These are phyloP conservation scores for Fragum fragum DNA, from an alignment of 2,888 invertebrate species.

Conservation along the genomic window DNA sequence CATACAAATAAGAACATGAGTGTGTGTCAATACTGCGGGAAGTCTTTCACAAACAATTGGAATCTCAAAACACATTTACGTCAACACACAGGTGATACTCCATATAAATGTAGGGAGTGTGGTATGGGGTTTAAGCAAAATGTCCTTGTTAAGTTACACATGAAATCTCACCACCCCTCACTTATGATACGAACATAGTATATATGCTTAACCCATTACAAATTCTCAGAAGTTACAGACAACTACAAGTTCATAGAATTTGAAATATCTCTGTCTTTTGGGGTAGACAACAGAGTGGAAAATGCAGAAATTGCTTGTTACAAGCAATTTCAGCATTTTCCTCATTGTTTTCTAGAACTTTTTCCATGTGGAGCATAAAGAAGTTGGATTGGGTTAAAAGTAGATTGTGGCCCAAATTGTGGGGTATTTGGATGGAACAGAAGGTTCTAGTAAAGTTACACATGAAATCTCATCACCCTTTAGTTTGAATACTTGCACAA, in stretches of 20 bases:
- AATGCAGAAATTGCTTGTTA: neutral
- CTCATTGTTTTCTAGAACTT: too few relatives aligned
- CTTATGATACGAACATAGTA: neutral
- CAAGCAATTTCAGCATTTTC: too few relatives aligned
- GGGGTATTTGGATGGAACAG: slow-evolving; percentile 55
- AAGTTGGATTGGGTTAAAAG: too few relatives aligned
- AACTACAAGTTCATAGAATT: too few relatives aligned
- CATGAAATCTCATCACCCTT: slow-evolving; percentile 49
- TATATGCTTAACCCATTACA: neutral
- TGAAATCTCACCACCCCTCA: slow-evolving; percentile 52
- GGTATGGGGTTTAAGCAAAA: slow-evolving; percentile 61
- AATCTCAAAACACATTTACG: slow-evolving; percentile 60
- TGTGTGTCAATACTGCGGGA: slow-evolving; percentile 55
- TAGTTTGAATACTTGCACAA: too few relatives aligned
- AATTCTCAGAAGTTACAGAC: neutral
- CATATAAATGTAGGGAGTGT: slow-evolving; percentile 53
- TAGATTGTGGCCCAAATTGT: neutral
- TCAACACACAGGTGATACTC: slow-evolving; percentile 58
- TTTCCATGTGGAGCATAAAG: too few relatives aligned
- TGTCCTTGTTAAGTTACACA: slow-evolving; percentile 56
- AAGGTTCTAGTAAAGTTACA: slow-evolving; percentile 56
- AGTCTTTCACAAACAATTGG: slow-evolving; percentile 58
- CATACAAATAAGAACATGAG: slow-evolving; percentile 44
- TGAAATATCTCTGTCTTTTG: too few relatives aligned
- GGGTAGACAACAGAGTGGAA: too few relatives aligned